A percentile compares a stretch with the other conserved stretches of the same genome.
These are phyloP conservation scores for Drosophila kambysellisi DNA, from an alignment of 2,888 invertebrate genomes.

Conservation along the genomic window DNA sequence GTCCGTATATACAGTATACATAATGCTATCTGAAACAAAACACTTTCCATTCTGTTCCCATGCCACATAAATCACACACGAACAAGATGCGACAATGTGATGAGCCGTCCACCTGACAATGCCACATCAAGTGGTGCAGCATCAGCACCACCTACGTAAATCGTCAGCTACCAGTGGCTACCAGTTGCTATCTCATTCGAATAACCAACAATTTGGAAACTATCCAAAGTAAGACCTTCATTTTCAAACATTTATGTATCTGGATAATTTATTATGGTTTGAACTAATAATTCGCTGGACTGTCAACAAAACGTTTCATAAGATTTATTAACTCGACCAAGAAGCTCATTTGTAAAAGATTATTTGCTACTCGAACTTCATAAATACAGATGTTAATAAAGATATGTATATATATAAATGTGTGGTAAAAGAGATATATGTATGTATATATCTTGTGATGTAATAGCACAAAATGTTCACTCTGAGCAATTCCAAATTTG, in stretches of 20 bases:
- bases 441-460: not conserved
- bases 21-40: constrained; percentile 79
- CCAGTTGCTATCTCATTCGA: constrained; percentile 30
- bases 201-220: constrained; percentile 28
- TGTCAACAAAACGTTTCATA: not conserved
- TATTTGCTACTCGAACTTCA: not conserved
- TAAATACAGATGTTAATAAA: not conserved
- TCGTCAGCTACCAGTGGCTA: constrained; percentile 18
- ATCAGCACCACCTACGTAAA: constrained; percentile 60
- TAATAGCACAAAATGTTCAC: not conserved
- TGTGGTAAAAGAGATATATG: no score
- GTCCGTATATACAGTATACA: constrained; percentile 31
- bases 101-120: constrained; percentile 68
- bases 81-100: constrained; percentile 36
- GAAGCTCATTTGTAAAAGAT: not conserved
- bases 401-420: not conserved
- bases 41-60: constrained; percentile 51
- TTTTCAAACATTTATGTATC: constrained; percentile 12
- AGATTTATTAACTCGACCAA: constrained; percentile 11
- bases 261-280: constrained; percentile 16
- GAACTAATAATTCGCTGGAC: constrained; percentile 2
- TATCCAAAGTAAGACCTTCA: constrained; percentile 6
- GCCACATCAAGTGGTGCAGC: constrained; percentile 65
- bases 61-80: constrained; percentile 62
- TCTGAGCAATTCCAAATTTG: constrained; percentile 4